phyloP scores from a whole-genome alignment of 2,888 invertebrate species.

The Aphodius sticticus region DNA sequence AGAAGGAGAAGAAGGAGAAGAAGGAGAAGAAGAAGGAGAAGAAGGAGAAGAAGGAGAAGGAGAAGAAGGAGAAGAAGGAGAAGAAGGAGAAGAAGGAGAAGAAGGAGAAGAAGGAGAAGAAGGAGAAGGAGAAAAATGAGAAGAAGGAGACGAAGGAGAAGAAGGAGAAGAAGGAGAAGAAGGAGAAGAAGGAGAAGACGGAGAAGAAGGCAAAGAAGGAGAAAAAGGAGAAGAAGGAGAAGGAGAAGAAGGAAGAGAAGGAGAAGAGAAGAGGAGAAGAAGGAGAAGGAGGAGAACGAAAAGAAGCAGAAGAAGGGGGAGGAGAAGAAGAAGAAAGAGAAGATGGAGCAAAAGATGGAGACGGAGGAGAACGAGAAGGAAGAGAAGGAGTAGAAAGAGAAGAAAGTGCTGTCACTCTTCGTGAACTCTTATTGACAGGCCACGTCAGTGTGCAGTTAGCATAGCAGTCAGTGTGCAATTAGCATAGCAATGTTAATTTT shows the following conservation, averaged over 20 bases:
- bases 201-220: not conserved
- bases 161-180: not conserved
- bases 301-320: not conserved
- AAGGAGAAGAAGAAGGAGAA: not conserved
- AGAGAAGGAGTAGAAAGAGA: no score
- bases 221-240: not conserved
- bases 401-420: constrained; percentile 62
- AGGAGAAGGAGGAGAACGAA: not conserved
- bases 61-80: not conserved
- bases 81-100: not conserved
- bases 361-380: not conserved
- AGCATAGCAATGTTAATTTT: constrained; percentile 21
- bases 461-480: not conserved
- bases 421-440: constrained; percentile 49
- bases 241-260: not conserved
- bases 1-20: not conserved
- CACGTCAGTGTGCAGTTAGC: no score
- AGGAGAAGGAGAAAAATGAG: no score
- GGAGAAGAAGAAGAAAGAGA: not conserved
- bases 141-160: not conserved
- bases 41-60: not conserved
- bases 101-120: not conserved
- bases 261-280: not conserved
- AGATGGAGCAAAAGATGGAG: not conserved
- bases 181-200: not conserved